Percentiles rank a stretch among this genome's conserved stretches.
These are phyloP conservation scores for Apodemus sylvaticus DNA, from an alignment of 2,113 vertebrate genomes.

Conservation along the genomic window DNA sequence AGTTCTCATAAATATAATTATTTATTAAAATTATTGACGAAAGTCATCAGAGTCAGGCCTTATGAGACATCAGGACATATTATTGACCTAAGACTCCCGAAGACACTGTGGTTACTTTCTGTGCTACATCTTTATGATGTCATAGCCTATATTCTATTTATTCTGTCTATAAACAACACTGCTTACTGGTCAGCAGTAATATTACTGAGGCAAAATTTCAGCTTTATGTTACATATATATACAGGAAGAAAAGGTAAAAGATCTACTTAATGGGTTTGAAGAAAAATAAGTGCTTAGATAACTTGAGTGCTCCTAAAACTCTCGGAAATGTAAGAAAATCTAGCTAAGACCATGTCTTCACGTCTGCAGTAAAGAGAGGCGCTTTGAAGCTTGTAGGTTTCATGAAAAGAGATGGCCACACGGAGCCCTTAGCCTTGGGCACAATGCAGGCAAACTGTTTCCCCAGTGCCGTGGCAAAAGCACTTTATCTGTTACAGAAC, in stretches of 20 bases:
- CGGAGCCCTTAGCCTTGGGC: not conserved
- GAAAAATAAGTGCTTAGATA: not conserved
- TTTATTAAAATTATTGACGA: not conserved
- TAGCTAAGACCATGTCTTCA: not conserved
- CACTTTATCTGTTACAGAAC: not conserved
- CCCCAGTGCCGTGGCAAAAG: not conserved
- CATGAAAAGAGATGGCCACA: not conserved
- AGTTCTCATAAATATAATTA: not conserved
- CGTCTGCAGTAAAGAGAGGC: not conserved
- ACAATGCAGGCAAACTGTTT: not conserved
- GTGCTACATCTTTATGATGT: not conserved
- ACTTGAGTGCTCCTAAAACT: not conserved
- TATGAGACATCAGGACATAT: not conserved
- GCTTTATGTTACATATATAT: not conserved
- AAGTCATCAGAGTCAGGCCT: not conserved
- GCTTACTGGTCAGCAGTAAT: not conserved
- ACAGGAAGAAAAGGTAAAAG: not conserved
- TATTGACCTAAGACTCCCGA: not conserved
- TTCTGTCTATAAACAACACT: not conserved
- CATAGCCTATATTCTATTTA: not conserved
- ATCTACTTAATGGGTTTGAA: not conserved
- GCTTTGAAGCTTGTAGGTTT: not conserved
- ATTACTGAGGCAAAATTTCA: not conserved
- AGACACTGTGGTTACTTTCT: not conserved
- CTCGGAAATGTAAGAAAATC: not conserved